Base-by-base conservation (phyloP, 2,113 vertebrate genomes). In the Sorex fumeus region DNA sequence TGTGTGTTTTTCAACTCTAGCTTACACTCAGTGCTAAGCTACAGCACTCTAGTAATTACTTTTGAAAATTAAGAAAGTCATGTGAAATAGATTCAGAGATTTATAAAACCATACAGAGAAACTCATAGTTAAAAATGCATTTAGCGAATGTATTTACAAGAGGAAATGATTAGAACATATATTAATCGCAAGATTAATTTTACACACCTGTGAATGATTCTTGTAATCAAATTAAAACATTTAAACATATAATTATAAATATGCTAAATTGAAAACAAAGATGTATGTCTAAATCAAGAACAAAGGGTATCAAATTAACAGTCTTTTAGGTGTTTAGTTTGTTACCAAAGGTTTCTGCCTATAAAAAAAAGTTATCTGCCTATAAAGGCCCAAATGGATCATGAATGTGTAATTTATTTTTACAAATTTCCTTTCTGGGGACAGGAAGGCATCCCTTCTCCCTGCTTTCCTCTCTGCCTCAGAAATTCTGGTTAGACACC, bases 181-280 rank as follows among this genome's bases (percentile, higher is more conserved):
- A 86, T 71, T 69, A 69, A 50, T 86, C 10, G 82, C 36, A 79
- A 4, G 43, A 32, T 34, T 80, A 36, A 53, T 21, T 90, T 81
- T 82, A 85, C 27, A 3, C n/a, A 94, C 60, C 30, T 90, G 6
- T 60, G 81, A 47, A 78, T 32, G 69, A 50, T 71, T 88, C 71
- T 60, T 90, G n/a, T 91, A 66, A 84, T 84, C 32, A 92, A 91
- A 6, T 12, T 71, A 71, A 92, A 28, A 67, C 2, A 50, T 66
- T 43, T 69, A 94, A 78, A 88, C 47, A 60, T 62, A 72, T 69
- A 78, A 88, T 75, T 84, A 74, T 81, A 86, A 84, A 92, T 36
- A 53, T 45, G 81, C 28, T 87, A 28, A 28, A 78, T 34, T 82
- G 18, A 83, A 88, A 93, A 88, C 27, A 93, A 2, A 64, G 11